These are phyloP conservation scores for Achroia grisella DNA, from an alignment of 1,140 invertebrate species.

Conservation along the genomic window DNA sequence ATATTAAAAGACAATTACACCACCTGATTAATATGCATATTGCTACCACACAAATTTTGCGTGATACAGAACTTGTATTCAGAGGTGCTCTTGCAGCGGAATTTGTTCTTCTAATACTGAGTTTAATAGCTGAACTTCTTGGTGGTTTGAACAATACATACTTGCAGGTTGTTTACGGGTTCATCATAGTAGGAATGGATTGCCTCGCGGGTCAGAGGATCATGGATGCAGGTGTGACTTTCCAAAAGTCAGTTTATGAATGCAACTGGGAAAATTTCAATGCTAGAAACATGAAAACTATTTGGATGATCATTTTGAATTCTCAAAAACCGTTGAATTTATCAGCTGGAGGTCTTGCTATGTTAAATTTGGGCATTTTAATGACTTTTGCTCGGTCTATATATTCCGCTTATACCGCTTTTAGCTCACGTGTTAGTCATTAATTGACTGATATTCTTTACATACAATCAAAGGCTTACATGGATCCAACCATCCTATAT, in stretches of 20 bases:
- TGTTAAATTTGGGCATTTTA: conserved; percentile 11
- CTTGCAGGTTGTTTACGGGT: conserved; percentile 27
- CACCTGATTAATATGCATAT: conserved; percentile 22
- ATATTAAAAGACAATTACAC: conserved; percentile 15
- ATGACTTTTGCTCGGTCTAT: conserved; percentile 18
- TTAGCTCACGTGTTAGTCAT: background rate
- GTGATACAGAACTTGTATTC: conserved; percentile 19
- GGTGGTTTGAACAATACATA: conserved; percentile 32
- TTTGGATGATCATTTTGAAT: conserved; percentile 17
- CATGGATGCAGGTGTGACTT: conserved; percentile 27
- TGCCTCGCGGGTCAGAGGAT: conserved; percentile 35
- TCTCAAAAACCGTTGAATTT: conserved; percentile 20
- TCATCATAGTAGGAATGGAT: conserved; percentile 32
- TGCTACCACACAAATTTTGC: conserved; percentile 20
- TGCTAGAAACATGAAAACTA: conserved; percentile 11
- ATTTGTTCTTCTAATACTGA: conserved; percentile 19
- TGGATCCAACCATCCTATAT: too few relatives aligned
- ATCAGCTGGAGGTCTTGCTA: conserved; percentile 17
- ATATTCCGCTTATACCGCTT: conserved; percentile 5
- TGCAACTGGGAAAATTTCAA: conserved; percentile 27
- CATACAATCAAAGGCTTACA: too few relatives aligned
- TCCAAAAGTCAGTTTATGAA: conserved; percentile 23
- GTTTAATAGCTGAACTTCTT: conserved; percentile 29
- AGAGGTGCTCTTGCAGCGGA: conserved; percentile 20
- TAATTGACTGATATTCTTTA: too few relatives aligned